phyloP scores from a whole-genome alignment of 1,140 invertebrate species.

The Riptortus pedestris region DNA sequence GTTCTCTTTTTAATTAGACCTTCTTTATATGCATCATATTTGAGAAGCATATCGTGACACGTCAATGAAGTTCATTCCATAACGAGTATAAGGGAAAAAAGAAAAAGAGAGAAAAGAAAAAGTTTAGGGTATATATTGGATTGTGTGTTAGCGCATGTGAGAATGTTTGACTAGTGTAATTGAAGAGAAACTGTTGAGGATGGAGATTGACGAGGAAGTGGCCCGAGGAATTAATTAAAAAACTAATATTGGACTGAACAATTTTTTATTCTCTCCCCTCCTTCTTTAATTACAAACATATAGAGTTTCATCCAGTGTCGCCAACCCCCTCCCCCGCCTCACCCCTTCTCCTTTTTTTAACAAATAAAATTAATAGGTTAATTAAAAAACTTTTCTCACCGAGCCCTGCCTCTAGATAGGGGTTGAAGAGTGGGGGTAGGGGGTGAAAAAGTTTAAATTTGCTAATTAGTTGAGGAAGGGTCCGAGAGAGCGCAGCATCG shows the following conservation, averaged over 20 bases:
- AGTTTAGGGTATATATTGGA: too few relatives aligned
- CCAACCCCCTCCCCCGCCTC: slow-evolving; percentile 2
- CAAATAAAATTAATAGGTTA: slow-evolving; percentile 23
- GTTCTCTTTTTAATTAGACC: too few relatives aligned
- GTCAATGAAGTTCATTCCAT: too few relatives aligned
- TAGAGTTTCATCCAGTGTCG: slow-evolving; percentile 22
- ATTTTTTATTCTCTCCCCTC: slow-evolving; percentile 12
- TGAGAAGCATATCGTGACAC: too few relatives aligned
- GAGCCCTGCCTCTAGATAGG: background rate
- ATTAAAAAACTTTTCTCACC: slow-evolving; percentile 17
- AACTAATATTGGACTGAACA: slow-evolving; percentile 19
- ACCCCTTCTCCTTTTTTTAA: background rate
- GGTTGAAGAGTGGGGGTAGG: background rate
- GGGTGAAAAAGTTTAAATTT: slow-evolving; percentile 17
- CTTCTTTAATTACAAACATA: slow-evolving; percentile 22
- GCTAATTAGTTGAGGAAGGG: slow-evolving; percentile 9
- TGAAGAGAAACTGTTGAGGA: too few relatives aligned
- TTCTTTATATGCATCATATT: too few relatives aligned
- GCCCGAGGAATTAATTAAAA: slow-evolving; percentile 21
- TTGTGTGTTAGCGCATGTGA: too few relatives aligned
- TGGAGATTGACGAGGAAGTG: background rate
- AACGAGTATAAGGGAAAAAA: too few relatives aligned
- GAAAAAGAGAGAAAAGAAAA: too few relatives aligned
- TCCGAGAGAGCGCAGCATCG: background rate
- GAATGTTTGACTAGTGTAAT: too few relatives aligned